Evolutionary conservation across 2,888 invertebrate genomes (phyloP), one percentile per base, ranked within the genome.

Genomic region (Gastracanthus pulcherrimus): DNA sequence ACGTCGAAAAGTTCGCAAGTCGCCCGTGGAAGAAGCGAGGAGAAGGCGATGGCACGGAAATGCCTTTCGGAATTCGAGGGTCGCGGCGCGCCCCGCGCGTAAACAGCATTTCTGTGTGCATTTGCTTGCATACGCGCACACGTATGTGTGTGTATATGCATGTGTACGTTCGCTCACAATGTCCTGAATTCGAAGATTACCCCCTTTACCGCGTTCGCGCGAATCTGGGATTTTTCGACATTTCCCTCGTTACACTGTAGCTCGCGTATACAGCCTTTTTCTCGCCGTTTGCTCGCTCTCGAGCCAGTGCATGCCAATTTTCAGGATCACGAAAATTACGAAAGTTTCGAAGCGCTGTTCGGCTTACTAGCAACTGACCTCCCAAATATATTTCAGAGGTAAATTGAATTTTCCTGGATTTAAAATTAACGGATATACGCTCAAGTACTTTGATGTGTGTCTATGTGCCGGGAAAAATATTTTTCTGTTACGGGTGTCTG

Each of bases 191-290:
- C 64, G 36, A 51, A 75, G 34, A 51, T 51, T 66, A 51, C 38
- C 9, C 2, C 29, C 38, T 67, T 64, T 41, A 55, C 38, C n/a
- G 16, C 13, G 4, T 19, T 16, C 31, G 23, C 23, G 5, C 55
- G 19, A 11, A n/a, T n/a, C n/a, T n/a, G n/a, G 26, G 58, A 6
- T 38, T 74, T 16, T 60, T 38, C 71, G 41, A 23, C 51, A 76
- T 72, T 77, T 60, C 38, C 66, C 71, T 34, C 67, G 60, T 83
- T 84, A 58, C 55, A 36, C 66, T 7, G 16, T 41, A 36, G 36
- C 45, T 16, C 7, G 23, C n/a, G 16, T 45, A 45, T n/a, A 45
- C n/a, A 16, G 45, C 19, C 34, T 48, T 26, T 72, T 67, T 64
- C 67, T 62, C 34, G 6, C 4, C n/a, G 3, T 13, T 48, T n/a